Base-by-base conservation (phyloP, 2,113 vertebrate species). In the Podocnemis expansa region DNA sequence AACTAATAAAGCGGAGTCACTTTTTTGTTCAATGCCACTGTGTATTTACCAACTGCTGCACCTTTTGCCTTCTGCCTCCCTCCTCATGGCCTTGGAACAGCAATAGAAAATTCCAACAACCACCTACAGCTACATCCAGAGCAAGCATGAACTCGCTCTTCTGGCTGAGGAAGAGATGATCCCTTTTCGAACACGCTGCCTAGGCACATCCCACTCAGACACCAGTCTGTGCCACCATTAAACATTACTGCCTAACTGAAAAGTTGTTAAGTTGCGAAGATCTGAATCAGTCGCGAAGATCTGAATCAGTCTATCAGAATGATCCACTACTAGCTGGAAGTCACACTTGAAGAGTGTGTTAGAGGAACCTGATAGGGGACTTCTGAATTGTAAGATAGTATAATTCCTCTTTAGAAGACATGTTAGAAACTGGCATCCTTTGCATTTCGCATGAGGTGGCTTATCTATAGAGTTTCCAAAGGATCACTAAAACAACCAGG, bases 361-460 rank as follows among this genome's bases (percentile, higher is more conserved):
- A 56, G 60, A 80, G 25, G 25, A 84, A 82, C 5, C 17, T 54
- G 80, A 86, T 25, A 87, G 90, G 91, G 84, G 84, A 89, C 56
- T 51, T 78, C 79, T 34, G 29, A 78, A 51, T 76, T 73, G 22
- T 29, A 73, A 41, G 9, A 95, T 83, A 88, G 10, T 82, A 93
- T 91, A 75, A n/a, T 78, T 96, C 95, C 82, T 90, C 87, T 5
- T 29, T 82, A 79, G 58, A 92, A 95, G 41, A 79, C 78, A 95
- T 93, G 82, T 96, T 88, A 85, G 89, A 97, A 97, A 95, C 91
- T 76, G 83, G 86, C 84, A 70, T 89, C 94, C 90, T 93, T 90
- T 82, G 54, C 73, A 13, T 96, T 93, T 95, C 4, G 73, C 78
- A 91, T 31, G 84, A 43, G 73, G 89, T 93, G 22, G 4, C 78